Conservation (phyloP, 2,113 vertebrate genomes). For the Brevimyrus niger region DNA sequence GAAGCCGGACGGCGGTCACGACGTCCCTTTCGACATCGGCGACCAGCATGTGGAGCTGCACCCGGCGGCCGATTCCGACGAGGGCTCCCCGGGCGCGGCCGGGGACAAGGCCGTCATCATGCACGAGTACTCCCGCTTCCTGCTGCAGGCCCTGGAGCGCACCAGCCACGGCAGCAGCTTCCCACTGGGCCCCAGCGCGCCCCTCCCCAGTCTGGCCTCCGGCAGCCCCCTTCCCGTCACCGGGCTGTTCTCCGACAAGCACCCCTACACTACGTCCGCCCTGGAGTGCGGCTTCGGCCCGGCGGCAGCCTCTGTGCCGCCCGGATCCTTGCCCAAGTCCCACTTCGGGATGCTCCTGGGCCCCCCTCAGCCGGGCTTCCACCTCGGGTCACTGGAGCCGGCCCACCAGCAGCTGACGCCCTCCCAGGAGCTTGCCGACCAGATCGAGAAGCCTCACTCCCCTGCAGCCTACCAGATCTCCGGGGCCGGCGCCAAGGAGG, state of each 20-base stretch:
- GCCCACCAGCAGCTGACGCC: slow-evolving; percentile 95
- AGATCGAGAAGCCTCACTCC: slow-evolving; percentile 85
- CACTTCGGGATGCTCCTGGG: slow-evolving; percentile 90
- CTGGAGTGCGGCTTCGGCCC: slow-evolving; percentile 88
- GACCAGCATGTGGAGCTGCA: slow-evolving; percentile 86
- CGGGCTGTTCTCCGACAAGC: slow-evolving; percentile 84
- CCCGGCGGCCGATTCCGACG: slow-evolving; percentile 62
- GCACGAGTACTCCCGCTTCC: slow-evolving; percentile 97
- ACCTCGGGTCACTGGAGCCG: slow-evolving; percentile 82
- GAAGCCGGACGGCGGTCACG: slow-evolving; percentile 80
- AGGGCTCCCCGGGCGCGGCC: slow-evolving; percentile 67
- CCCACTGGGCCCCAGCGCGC: slow-evolving; percentile 71
- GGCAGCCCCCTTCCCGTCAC: slow-evolving; percentile 71
- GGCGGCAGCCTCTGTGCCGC: slow-evolving; percentile 79
- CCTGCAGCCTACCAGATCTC: slow-evolving; percentile 78
- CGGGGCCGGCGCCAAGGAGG: slow-evolving; percentile 81
- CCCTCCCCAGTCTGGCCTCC: slow-evolving; percentile 72
- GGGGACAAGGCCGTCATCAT: slow-evolving; percentile 84
- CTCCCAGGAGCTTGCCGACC: slow-evolving; percentile 95
- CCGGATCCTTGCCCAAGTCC: slow-evolving; percentile 90
- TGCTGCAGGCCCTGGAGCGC: slow-evolving; percentile 96
- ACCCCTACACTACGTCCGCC: slow-evolving; percentile 87
- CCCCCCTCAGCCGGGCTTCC: slow-evolving; percentile 77
- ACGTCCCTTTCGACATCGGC: slow-evolving; percentile 79
- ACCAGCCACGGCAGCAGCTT: slow-evolving; percentile 86